Evolutionary conservation across 1,140 invertebrate species (phyloP).

Genomic region (Cepaea nemoralis): DNA sequence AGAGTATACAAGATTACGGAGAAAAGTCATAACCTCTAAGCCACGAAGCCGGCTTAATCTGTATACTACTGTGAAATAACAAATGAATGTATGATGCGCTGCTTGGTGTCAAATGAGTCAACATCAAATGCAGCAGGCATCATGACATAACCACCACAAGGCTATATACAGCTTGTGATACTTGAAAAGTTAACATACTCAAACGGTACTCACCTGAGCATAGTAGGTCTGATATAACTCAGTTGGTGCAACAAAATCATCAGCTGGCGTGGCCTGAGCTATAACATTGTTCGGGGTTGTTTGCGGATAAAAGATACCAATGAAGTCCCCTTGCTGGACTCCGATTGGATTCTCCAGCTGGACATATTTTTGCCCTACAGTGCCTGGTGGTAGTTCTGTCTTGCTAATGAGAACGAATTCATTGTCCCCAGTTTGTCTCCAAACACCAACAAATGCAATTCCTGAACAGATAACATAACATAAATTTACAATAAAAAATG

Average conservation of each 20-base stretch:
- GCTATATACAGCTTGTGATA: no score
- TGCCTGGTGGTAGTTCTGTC: slow-evolving; percentile 53
- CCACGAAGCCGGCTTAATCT: no score
- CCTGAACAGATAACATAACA: slow-evolving; percentile 26
- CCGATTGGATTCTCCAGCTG: slow-evolving; percentile 45
- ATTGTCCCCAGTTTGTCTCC: slow-evolving; percentile 53
- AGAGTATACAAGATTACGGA: no score
- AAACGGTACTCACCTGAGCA: slow-evolving; percentile 31
- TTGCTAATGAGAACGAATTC: slow-evolving; percentile 54
- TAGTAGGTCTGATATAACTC: slow-evolving; percentile 63
- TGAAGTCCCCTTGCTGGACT: slow-evolving; percentile 63
- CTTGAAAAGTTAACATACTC: no score
- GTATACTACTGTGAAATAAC: no score
- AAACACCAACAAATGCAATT: slow-evolving; percentile 56
- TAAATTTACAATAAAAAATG: not conserved
- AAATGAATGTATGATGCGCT: no score
- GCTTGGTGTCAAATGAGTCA: no score
- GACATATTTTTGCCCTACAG: slow-evolving; percentile 55
- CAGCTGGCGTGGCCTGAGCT: slow-evolving; percentile 53
- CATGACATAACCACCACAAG: no score
- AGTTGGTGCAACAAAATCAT: slow-evolving; percentile 47
- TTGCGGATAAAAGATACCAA: slow-evolving; percentile 64
- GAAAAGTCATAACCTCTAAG: no score
- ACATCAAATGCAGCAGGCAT: no score
- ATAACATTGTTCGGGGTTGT: slow-evolving; percentile 55